These are phyloP conservation scores for Idaea straminata DNA, from an alignment of 2,888 invertebrate species.

Conservation along the genomic window DNA sequence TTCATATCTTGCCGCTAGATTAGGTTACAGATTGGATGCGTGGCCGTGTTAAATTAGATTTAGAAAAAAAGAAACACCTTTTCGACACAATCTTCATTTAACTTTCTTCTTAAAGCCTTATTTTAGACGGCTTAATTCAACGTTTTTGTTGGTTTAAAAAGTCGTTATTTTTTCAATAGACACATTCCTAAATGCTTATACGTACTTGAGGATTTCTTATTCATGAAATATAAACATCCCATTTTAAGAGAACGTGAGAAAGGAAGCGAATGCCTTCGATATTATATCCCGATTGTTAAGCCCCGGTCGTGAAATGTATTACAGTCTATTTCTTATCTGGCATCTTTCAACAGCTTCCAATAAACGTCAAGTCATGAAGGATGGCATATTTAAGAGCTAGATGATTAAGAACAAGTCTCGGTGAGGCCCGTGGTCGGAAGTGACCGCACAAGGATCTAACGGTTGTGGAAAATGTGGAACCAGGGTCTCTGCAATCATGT, in stretches of 20 bases:
- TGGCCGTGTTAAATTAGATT: constrained; percentile 32
- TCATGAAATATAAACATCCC: background rate
- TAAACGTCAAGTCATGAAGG: constrained; percentile 29
- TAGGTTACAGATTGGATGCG: constrained; percentile 40
- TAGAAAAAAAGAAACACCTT: constrained; percentile 19
- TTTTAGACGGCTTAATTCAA: background rate
- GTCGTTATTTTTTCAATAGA: background rate
- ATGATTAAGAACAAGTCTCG: constrained; percentile 33
- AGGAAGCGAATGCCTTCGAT: constrained; percentile 16
- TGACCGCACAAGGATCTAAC: constrained; percentile 58
- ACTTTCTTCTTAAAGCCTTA: background rate
- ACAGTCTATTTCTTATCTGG: constrained; percentile 23
- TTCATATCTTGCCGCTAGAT: constrained; percentile 48
- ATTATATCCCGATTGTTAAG: constrained; percentile 18
- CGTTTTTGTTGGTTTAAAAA: background rate
- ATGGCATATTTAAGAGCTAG: constrained; percentile 28
- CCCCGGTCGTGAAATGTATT: constrained; percentile 23
- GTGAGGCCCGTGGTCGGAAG: constrained; percentile 49
- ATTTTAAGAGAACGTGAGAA: constrained; percentile 17
- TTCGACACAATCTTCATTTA: constrained; percentile 6
- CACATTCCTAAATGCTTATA: too few relatives aligned
- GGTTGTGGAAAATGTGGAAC: constrained; percentile 50
- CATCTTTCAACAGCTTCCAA: constrained; percentile 21
- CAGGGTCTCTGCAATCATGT: constrained; percentile 50
- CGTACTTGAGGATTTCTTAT: background rate